Conservation (phyloP, 1,140 invertebrate genomes). For the Bombus vancouverensis region DNA sequence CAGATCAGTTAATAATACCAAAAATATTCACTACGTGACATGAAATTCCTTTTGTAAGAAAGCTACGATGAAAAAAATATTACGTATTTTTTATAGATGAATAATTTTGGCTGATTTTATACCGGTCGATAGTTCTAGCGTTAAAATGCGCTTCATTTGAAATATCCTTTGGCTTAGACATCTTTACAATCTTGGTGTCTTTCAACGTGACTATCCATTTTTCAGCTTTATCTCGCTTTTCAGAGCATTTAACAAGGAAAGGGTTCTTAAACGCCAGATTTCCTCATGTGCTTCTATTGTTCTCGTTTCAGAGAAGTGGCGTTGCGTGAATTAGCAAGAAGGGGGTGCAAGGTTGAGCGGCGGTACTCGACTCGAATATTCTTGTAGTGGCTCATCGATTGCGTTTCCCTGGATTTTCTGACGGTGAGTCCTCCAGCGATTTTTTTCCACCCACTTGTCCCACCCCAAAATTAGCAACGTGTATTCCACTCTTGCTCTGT, state of each 20-base stretch:
- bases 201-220: not conserved
- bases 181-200: not conserved
- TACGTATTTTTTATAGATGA: no score
- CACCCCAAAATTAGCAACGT: not conserved
- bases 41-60: no score
- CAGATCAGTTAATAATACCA: no score
- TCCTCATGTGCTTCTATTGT: conserved; percentile 2
- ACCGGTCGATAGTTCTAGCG: no score
- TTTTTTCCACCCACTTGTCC: not conserved
- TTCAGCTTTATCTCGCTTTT: not conserved
- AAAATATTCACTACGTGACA: no score
- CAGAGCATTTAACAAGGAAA: not conserved
- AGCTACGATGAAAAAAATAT: no score
- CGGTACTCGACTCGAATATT: conserved; percentile 34
- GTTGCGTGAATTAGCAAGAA: conserved; percentile 38
- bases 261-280: not conserved
- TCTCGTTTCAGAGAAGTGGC: conserved; percentile 31
- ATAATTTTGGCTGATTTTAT: no score
- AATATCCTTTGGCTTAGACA: not conserved
- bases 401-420: conserved; percentile 6
- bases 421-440: not conserved
- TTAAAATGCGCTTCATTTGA: no score
- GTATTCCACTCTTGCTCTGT: no score
- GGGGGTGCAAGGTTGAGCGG: conserved; percentile 29
- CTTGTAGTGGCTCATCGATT: conserved; percentile 28